Base-by-base conservation (phyloP, 2,113 vertebrate species). In the Corynorhinus townsendii region DNA sequence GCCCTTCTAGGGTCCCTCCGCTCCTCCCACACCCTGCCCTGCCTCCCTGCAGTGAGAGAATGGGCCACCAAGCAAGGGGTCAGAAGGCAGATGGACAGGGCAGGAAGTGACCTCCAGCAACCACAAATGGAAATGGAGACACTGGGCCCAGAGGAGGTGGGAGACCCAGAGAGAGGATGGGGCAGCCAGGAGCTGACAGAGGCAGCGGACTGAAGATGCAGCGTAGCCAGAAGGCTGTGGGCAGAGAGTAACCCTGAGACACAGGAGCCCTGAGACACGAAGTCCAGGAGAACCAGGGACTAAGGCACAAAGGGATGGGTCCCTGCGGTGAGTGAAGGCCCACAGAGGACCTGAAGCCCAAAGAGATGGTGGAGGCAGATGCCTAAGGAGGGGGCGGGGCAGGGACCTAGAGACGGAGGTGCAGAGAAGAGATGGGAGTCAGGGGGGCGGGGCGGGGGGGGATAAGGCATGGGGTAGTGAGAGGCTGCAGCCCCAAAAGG, bases 261-360 rank as follows among this genome's bases (percentile, higher is more conserved):
- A 49, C 49, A 4, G 49, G 19, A 30, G 28, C 72, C 96, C 93
- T 93, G 89, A 96, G 79, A 84, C 56, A 73, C 26, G 22, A 14
- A 28, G 72, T 40, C 40, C 54, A 2, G 47, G 19, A 54, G 40
- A 33, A 11, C 6, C 26, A 10, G 54, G 52, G 38, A 17, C 20
- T 0, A 47, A 95, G 81, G 69, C 89, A 89, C 81, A 81, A 10
- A 56, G 68, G 68, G 22, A 22, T 5, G 33, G 30, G n/a, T 28
- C 77, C 77, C 77, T 56, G 52, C 38, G 52, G n/a, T 80, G 77
- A 80, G 24, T 10, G 77, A 81, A 38, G 77, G 52, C 77, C 52
- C 20, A 26, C 16, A 80, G 77, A n/a, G 22, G 20, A 17, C n/a
- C 49, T 80, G n/a, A 38, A 22, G 35, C 59, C 49, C 75, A 54